Conservation (phyloP, 2,888 invertebrate genomes). For the Campoplex nolae region DNA sequence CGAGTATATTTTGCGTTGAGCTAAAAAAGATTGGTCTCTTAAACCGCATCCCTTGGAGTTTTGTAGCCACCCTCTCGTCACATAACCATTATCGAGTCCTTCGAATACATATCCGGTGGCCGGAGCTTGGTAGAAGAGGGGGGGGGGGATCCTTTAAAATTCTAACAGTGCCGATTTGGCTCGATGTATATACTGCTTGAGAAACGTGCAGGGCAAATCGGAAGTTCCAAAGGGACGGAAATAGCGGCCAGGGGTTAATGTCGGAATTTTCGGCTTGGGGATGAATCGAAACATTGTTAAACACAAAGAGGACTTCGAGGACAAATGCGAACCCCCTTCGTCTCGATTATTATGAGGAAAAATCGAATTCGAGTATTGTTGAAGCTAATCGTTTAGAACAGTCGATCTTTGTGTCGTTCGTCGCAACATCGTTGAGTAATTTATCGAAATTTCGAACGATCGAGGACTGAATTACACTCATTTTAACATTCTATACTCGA, state of each 20-base stretch:
- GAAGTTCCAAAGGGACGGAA: constrained; percentile 54
- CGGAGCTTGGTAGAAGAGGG: constrained; percentile 66
- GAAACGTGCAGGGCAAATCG: constrained; percentile 58
- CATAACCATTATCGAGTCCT: constrained; percentile 80
- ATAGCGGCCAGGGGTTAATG: constrained; percentile 30
- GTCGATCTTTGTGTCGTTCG: background rate
- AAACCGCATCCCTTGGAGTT: constrained; percentile 54
- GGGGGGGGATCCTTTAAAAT: constrained; percentile 76
- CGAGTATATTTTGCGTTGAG: constrained; percentile 35
- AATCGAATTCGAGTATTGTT: constrained; percentile 52
- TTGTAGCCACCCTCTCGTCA: constrained; percentile 59
- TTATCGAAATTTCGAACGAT: background rate
- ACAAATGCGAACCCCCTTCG: constrained; percentile 36
- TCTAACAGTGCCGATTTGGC: constrained; percentile 75
- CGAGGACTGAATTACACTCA: background rate
- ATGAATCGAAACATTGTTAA: constrained; percentile 11
- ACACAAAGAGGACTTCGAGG: constrained; percentile 41
- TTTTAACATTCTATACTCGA: background rate
- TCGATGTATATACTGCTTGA: constrained; percentile 21
- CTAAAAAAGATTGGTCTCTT: constrained; percentile 61
- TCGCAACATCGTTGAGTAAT: background rate
- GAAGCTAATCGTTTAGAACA: constrained; percentile 52
- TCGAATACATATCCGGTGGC: constrained; percentile 81
- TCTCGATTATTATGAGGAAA: constrained; percentile 58
- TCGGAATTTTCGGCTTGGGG: constrained; percentile 49